A percentile compares a stretch with the other conserved stretches of the same genome.
Conservation (phyloP, 1,140 invertebrate species). For the Caenorhabditis brenneri region DNA sequence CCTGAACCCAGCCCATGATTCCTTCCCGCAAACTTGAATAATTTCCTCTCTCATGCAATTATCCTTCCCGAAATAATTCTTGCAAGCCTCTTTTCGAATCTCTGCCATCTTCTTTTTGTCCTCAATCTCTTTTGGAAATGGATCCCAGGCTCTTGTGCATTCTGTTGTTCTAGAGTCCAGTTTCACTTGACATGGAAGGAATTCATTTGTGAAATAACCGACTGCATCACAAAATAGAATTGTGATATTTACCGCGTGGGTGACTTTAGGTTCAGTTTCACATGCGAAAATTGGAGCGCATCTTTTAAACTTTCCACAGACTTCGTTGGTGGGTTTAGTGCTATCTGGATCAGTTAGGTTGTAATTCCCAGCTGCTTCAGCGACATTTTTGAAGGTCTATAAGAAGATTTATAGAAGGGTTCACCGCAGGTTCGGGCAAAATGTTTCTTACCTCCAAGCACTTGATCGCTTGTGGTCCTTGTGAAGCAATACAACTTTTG, state of each 20-base stretch:
- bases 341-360: background rate
- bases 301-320: background rate
- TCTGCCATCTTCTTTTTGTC: background rate
- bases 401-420: too few species aligned
- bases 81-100: background rate
- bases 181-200: background rate
- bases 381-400: background rate
- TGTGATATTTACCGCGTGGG: background rate
- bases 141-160: background rate
- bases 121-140: background rate
- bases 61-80: constrained; percentile 14
- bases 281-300: background rate
- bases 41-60: background rate
- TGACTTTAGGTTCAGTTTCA: background rate
- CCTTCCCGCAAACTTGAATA: background rate
- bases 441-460: constrained; percentile 7
- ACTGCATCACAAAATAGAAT: background rate
- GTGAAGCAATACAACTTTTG: background rate
- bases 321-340: background rate
- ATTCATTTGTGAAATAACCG: background rate
- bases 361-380: background rate
- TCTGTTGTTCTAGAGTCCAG: background rate
- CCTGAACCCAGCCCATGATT: background rate
- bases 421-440: too few species aligned
- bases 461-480: background rate